Evolutionary conservation across 1,140 invertebrate species (phyloP).

Genomic region (Drusus annulatus): DNA sequence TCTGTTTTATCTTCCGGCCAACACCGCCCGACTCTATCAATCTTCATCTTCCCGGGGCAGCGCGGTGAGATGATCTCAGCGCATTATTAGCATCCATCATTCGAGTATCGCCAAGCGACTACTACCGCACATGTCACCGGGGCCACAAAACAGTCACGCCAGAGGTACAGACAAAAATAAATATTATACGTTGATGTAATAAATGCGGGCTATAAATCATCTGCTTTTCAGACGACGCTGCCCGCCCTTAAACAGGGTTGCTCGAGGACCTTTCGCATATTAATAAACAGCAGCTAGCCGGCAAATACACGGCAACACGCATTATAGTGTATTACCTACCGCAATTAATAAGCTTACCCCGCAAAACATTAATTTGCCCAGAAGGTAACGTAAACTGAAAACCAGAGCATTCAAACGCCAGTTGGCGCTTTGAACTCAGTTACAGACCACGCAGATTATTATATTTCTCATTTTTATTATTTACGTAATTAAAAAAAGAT

Average conservation of each 20-base stretch:
- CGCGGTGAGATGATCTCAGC: background rate
- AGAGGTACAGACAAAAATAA: slow-evolving; percentile 26
- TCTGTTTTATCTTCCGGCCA: slow-evolving; percentile 9
- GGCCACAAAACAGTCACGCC: background rate
- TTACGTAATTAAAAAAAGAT: too few relatives aligned
- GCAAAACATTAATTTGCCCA: too few relatives aligned
- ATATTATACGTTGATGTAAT: slow-evolving; percentile 26
- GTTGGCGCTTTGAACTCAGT: too few relatives aligned
- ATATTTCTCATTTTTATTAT: too few relatives aligned
- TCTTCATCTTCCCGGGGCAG: slow-evolving; percentile 6
- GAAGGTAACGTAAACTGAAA: too few relatives aligned
- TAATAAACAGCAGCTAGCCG: too few relatives aligned
- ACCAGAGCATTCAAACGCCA: too few relatives aligned
- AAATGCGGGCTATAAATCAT: slow-evolving; percentile 34
- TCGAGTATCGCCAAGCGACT: background rate
- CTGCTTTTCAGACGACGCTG: background rate
- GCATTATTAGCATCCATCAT: slow-evolving; percentile 35
- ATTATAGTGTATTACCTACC: too few relatives aligned
- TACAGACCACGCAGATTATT: too few relatives aligned
- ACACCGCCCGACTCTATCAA: slow-evolving; percentile 1
- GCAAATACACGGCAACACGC: too few relatives aligned
- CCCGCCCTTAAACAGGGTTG: background rate
- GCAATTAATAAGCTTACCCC: too few relatives aligned
- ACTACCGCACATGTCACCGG: background rate
- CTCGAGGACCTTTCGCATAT: background rate